Evolutionary conservation across 2,797 vertebrate species (phyloP).

Genomic region (Apodemus agrarius): DNA sequence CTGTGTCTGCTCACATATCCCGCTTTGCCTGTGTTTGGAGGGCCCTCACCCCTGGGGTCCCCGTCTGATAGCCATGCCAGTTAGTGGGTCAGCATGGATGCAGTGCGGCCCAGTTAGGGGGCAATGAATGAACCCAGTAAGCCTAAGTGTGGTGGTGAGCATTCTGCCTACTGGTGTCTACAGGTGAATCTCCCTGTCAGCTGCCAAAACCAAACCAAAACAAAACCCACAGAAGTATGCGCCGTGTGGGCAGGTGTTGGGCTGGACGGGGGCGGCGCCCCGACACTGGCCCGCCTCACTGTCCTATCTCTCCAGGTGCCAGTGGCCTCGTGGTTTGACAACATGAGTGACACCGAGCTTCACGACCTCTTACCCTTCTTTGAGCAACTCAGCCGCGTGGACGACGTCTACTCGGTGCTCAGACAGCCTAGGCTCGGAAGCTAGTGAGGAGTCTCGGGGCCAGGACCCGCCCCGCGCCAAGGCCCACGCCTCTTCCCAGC

Average conservation of each 20-base stretch:
- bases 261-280: background rate
- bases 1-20: background rate
- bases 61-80: background rate
- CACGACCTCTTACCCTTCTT: constrained; percentile 98
- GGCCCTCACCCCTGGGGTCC: accelerated
- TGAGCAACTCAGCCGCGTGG: constrained; percentile 96
- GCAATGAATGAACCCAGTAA: background rate
- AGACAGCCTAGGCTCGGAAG: constrained; percentile 94
- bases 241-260: background rate
- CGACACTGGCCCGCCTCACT: accelerated
- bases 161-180: background rate
- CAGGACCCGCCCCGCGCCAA: constrained; percentile 75
- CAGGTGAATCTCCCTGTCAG: background rate
- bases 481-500: background rate
- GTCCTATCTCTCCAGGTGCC: constrained; percentile 89
- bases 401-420: constrained; percentile 95
- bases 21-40: no score
- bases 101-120: background rate
- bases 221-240: background rate
- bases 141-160: background rate
- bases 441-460: constrained; percentile 90
- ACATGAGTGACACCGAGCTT: constrained; percentile 97
- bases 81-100: background rate
- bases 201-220: background rate
- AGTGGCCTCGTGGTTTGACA: constrained; percentile 97